phyloP scores from a whole-genome alignment of 2,888 invertebrate genomes.

The Parasteatoda lunata region DNA sequence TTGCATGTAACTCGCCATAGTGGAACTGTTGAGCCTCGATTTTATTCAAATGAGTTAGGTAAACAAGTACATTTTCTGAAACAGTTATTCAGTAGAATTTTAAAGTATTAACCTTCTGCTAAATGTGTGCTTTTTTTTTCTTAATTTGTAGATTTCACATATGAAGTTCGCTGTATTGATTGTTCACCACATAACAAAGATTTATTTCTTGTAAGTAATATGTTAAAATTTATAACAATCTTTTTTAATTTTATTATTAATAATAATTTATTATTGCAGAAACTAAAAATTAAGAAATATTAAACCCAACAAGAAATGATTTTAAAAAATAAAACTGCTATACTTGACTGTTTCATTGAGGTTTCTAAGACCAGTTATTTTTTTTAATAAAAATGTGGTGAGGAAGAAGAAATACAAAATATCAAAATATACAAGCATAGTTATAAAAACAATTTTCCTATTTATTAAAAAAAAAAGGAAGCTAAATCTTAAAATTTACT shows the following conservation, averaged over 20 bases:
- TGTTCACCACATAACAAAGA: slow-evolving; percentile 58
- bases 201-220: slow-evolving; percentile 55
- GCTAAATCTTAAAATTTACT: no score
- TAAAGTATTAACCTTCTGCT: neutral
- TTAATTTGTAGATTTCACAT: slow-evolving; percentile 31
- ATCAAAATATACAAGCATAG: no score
- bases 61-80: neutral
- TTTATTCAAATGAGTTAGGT: slow-evolving; percentile 52
- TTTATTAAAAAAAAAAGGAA: no score
- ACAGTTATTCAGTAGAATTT: neutral
- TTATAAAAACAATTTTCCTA: no score
- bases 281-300: no score
- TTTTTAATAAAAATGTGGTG: no score
- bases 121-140: neutral
- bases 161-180: slow-evolving; percentile 61
- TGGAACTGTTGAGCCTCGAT: slow-evolving; percentile 47
- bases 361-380: no score
- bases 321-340: no score
- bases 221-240: neutral
- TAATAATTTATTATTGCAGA: neutral
- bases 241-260: neutral
- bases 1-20: slow-evolving; percentile 56
- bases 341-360: no score
- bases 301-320: no score
- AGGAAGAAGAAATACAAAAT: no score